These are phyloP conservation scores for Branchellion lobata DNA, from an alignment of 2,888 invertebrate species.

Conservation along the genomic window DNA sequence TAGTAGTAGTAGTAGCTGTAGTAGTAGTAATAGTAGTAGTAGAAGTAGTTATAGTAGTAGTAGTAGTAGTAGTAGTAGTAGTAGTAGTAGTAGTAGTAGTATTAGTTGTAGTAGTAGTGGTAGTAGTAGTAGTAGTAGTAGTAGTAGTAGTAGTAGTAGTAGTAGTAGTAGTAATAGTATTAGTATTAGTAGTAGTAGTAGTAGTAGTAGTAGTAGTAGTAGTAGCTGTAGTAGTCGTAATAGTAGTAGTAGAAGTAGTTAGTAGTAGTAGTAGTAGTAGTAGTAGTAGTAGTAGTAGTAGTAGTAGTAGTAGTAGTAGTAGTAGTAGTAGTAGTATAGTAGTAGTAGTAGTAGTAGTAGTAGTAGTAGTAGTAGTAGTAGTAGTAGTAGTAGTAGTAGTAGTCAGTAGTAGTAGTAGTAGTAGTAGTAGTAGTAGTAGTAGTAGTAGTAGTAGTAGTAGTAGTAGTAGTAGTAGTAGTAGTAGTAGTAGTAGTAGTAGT, in stretches of 20 bases:
- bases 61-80: too few species aligned
- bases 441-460: conserved; percentile 47
- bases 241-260: not conserved
- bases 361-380: too few species aligned
- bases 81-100: too few species aligned
- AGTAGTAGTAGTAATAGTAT: conserved; percentile 47
- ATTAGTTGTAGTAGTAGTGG: too few species aligned
- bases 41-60: conserved; percentile 40
- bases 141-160: conserved; percentile 47
- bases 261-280: conserved; percentile 48
- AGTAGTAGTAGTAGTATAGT: conserved; percentile 46
- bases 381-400: too few species aligned
- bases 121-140: conserved; percentile 39
- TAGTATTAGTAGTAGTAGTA: conserved; percentile 47
- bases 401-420: conserved; percentile 20
- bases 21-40: conserved; percentile 47
- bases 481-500: conserved; percentile 47
- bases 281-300: conserved; percentile 45
- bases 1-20: conserved; percentile 44
- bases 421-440: conserved; percentile 47
- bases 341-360: too few species aligned
- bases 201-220: conserved; percentile 47
- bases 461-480: conserved; percentile 48
- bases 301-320: conserved; percentile 47
- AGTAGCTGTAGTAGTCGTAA: conserved; percentile 12